A percentile compares a stretch with the other conserved stretches of the same genome.
Evolutionary conservation across 2,888 invertebrate species (phyloP).

Genomic region (Fabriciana adippe): DNA sequence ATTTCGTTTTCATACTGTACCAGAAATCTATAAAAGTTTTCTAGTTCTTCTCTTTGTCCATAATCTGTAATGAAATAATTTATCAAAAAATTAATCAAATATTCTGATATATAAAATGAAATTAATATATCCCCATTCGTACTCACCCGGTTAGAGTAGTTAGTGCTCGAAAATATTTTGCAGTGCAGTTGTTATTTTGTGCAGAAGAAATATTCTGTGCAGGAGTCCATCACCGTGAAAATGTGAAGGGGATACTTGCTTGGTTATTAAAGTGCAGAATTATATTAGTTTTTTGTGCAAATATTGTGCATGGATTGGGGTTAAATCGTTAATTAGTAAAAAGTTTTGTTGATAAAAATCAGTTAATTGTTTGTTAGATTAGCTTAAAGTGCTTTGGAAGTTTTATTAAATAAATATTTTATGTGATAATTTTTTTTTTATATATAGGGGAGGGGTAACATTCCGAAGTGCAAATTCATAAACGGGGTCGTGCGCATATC

Average conservation of each 20-base stretch:
- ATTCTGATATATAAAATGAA: background rate
- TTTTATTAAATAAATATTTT: constrained; percentile 3
- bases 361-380: background rate
- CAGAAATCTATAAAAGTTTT: constrained; percentile 63
- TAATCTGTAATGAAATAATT: constrained; percentile 62
- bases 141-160: constrained; percentile 34
- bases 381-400: constrained; percentile 3
- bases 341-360: background rate
- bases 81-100: background rate
- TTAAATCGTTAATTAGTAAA: background rate
- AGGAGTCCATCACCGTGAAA: constrained; percentile 39
- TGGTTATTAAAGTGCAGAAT: constrained; percentile 19
- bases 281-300: constrained; percentile 26
- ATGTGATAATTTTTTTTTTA: constrained; percentile 30
- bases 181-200: constrained; percentile 32
- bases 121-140: constrained; percentile 15
- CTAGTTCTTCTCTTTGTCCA: constrained; percentile 61
- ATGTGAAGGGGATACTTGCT: constrained; percentile 26
- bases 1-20: constrained; percentile 55
- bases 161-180: constrained; percentile 35
- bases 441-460: constrained; percentile 12
- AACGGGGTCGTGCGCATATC: constrained; percentile 21
- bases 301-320: constrained; percentile 24
- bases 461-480: constrained; percentile 39
- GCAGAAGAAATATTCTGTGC: constrained; percentile 33